Conservation (phyloP, 2,797 vertebrate genomes). For the Mus minutoides region DNA sequence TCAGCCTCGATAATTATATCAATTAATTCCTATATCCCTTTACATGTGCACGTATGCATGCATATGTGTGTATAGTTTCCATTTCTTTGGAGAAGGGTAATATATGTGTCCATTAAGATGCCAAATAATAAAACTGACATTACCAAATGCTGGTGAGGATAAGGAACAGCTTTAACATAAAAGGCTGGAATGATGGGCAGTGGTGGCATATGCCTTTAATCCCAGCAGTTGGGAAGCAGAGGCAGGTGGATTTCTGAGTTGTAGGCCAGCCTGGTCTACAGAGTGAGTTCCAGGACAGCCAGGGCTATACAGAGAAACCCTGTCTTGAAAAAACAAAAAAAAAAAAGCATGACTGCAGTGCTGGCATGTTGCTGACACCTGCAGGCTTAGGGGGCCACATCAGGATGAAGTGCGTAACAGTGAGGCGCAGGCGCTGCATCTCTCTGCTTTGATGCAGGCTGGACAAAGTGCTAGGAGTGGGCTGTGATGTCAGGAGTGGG, state of each 20-base stretch:
- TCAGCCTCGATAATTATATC: not conserved
- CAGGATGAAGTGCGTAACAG: conserved; percentile 14
- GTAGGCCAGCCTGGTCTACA: too few relatives aligned
- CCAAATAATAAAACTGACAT: conserved; percentile 48
- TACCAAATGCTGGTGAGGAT: conserved; percentile 4
- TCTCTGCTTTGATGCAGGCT: not conserved
- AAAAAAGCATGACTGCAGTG: not conserved
- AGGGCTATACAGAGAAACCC: too few relatives aligned
- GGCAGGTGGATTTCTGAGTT: too few relatives aligned
- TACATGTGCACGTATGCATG: not conserved
- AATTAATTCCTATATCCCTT: conserved; percentile 17
- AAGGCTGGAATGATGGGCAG: not conserved
- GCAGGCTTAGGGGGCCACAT: not conserved
- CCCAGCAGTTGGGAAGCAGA: too few relatives aligned
- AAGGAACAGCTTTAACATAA: not conserved
- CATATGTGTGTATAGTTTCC: not conserved
- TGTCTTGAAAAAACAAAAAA: not conserved
- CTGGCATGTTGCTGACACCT: not conserved
- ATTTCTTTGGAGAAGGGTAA: conserved; percentile 51
- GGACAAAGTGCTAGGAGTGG: not conserved
- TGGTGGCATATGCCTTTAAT: too few relatives aligned
- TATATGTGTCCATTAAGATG: conserved; percentile 28
- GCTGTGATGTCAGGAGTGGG: not conserved
- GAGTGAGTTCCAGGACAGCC: too few relatives aligned
- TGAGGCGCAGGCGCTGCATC: not conserved